Conservation (phyloP, 2,113 vertebrate species). For the Chrysemys picta region DNA sequence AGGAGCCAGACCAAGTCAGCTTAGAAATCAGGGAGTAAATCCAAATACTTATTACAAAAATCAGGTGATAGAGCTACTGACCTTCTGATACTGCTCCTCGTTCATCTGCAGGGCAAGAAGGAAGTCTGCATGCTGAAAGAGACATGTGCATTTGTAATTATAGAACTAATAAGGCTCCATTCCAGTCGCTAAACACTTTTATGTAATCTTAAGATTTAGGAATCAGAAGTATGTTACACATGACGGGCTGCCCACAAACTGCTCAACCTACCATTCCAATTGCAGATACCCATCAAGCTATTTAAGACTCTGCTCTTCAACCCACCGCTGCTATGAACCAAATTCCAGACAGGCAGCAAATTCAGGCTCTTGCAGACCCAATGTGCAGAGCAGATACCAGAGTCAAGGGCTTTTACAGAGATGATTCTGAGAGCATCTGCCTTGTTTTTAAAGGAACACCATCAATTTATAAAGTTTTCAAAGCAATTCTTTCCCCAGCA, state of each 20-base stretch:
- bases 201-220: slow-evolving; percentile 31
- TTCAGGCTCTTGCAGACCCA: slow-evolving; percentile 27
- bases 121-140: slow-evolving; percentile 93
- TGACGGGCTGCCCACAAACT: slow-evolving; percentile 36
- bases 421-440: slow-evolving; percentile 8
- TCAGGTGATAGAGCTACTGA: slow-evolving; percentile 59
- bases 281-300: slow-evolving; percentile 32
- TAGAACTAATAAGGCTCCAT: background rate
- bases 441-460: background rate
- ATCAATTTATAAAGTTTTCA: slow-evolving; percentile 26
- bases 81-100: slow-evolving; percentile 97
- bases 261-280: slow-evolving; percentile 42
- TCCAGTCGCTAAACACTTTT: background rate
- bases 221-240: background rate
- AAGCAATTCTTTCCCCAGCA: background rate
- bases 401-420: background rate
- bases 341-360: slow-evolving; percentile 5
- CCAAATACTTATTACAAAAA: background rate
- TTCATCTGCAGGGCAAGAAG: slow-evolving; percentile 96
- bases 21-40: background rate
- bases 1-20: background rate
- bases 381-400: slow-evolving; percentile 13
- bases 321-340: background rate
- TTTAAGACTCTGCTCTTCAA: background rate
- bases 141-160: slow-evolving; percentile 25